phyloP scores from a whole-genome alignment of 2,113 vertebrate genomes.

The Australoheros scitulus region DNA sequence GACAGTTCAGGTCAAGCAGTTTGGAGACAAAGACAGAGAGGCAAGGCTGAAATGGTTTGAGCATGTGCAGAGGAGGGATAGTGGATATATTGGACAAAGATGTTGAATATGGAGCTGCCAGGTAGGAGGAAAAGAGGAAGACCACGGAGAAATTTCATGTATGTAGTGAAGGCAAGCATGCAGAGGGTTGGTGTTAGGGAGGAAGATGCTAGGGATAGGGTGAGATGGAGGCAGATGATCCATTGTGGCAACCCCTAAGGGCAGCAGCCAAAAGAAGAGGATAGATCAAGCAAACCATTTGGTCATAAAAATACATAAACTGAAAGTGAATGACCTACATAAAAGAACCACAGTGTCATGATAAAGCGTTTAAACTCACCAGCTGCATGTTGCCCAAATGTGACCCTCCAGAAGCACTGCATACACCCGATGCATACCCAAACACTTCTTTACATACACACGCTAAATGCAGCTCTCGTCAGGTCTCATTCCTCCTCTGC shows the following conservation, averaged over 20 bases:
- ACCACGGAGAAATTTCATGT: not conserved
- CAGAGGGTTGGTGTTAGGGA: not conserved
- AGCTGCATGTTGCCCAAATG: not conserved
- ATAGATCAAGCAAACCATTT: not conserved
- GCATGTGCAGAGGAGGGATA: not conserved
- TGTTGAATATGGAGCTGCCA: not conserved
- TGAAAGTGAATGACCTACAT: not conserved
- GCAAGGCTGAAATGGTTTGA: not conserved
- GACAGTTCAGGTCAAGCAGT: not conserved
- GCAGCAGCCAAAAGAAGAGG: not conserved
- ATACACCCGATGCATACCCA: conserved; percentile 3
- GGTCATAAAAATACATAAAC: not conserved
- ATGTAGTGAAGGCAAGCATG: not conserved
- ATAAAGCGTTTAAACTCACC: not conserved
- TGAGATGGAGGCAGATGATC: not conserved
- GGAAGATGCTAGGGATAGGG: not conserved
- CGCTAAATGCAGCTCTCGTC: conserved; percentile 48
- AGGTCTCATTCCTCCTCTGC: conserved; percentile 47
- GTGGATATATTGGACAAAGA: not conserved
- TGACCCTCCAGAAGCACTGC: conserved; percentile 3
- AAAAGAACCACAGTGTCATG: not conserved
- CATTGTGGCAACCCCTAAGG: not conserved
- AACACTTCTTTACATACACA: conserved; percentile 18
- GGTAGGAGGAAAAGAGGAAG: not conserved
- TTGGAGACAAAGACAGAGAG: not conserved